These are phyloP conservation scores for Chromoteleia sp. DNA, from an alignment of 2,888 invertebrate genomes.

Conservation along the genomic window DNA sequence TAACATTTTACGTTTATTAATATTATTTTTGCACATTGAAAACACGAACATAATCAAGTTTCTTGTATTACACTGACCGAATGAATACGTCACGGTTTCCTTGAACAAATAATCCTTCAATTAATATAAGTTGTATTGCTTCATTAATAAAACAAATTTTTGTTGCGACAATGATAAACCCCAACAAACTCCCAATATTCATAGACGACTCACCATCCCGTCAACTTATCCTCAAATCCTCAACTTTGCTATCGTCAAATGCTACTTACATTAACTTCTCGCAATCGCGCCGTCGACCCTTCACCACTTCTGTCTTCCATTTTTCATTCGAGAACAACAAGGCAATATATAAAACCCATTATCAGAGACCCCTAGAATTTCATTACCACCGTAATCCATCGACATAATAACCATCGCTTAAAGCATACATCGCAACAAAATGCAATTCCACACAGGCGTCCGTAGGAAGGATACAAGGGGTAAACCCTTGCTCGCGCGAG, in stretches of 20 bases:
- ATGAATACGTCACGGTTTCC: too few relatives aligned
- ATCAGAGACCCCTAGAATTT: conserved; percentile 55
- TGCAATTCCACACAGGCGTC: conserved; percentile 44
- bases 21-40: too few relatives aligned
- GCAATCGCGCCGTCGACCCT: conserved; percentile 26
- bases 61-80: too few relatives aligned
- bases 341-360: conserved; percentile 43
- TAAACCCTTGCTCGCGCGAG: conserved; percentile 44
- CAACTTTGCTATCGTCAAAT: conserved; percentile 4
- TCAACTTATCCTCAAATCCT: background rate
- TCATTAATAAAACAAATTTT: too few relatives aligned
- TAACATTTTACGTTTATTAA: too few relatives aligned
- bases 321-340: conserved; percentile 41
- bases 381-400: conserved; percentile 52
- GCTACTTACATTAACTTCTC: conserved; percentile 22
- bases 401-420: conserved; percentile 54
- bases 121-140: too few relatives aligned
- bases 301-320: conserved; percentile 38
- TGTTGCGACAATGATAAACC: too few relatives aligned
- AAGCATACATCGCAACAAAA: conserved; percentile 53
- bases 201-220: too few relatives aligned
- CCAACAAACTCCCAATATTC: background rate
- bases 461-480: conserved; percentile 4
- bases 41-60: too few relatives aligned
- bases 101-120: too few relatives aligned